phyloP scores from a whole-genome alignment of 1,140 invertebrate species.

The Cydia splendana region DNA sequence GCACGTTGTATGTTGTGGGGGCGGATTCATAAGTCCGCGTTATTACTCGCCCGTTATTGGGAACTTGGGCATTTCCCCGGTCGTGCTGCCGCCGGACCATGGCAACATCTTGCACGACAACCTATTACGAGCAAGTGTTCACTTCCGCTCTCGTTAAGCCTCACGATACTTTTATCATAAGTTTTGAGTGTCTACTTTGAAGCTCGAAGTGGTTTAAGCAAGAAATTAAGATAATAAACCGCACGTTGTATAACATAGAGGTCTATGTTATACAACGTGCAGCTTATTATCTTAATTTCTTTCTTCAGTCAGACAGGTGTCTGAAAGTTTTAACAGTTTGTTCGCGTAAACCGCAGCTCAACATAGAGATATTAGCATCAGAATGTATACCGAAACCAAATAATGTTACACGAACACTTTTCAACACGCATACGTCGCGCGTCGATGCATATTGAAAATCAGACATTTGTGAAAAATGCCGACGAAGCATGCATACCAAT shows the following conservation, averaged over 20 bases:
- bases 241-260: constrained; percentile 10
- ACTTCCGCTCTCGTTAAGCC: constrained; percentile 49
- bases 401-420: neutral
- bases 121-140: constrained; percentile 68
- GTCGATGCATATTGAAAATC: neutral
- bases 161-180: constrained; percentile 32
- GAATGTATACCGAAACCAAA: neutral
- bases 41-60: constrained; percentile 68
- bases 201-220: constrained; percentile 7
- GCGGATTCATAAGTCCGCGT: constrained; percentile 55
- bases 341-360: neutral
- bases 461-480: neutral
- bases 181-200: constrained; percentile 28
- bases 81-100: constrained; percentile 52
- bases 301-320: too few relatives aligned
- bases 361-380: neutral
- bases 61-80: constrained; percentile 64
- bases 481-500: constrained; percentile 24
- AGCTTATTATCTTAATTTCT: too few relatives aligned
- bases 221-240: constrained; percentile 28
- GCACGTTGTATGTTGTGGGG: constrained; percentile 31
- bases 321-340: constrained; percentile 7
- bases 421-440: neutral
- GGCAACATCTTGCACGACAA: constrained; percentile 73
- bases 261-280: too few relatives aligned